These are phyloP conservation scores for Hemitrygon akajei DNA, from an alignment of 2,797 vertebrate species.

Conservation along the genomic window DNA sequence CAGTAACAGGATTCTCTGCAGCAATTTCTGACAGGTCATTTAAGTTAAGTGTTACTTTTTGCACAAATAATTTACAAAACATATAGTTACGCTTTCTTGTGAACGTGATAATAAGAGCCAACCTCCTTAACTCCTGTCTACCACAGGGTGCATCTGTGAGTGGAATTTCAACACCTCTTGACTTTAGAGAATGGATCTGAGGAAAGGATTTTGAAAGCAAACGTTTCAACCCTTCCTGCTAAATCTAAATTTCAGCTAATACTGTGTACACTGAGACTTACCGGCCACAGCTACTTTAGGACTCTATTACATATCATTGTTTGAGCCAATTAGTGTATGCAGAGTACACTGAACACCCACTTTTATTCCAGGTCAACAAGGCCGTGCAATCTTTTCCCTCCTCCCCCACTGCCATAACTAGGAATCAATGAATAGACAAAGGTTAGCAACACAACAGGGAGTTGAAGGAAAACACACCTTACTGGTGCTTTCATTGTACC, in stretches of 20 bases:
- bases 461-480: conserved; percentile 30
- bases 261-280: conserved; percentile 35
- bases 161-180: not conserved
- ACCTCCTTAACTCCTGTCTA: not conserved
- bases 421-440: not conserved
- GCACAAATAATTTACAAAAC: not conserved
- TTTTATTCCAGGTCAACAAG: conserved; percentile 34
- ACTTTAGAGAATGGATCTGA: not conserved
- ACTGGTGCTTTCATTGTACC: conserved; percentile 21
- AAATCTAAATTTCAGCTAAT: conserved; percentile 40
- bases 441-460: conserved; percentile 17
- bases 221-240: not conserved
- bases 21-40: not conserved
- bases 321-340: conserved; percentile 32
- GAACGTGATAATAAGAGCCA: too few species aligned
- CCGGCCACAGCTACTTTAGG: not conserved
- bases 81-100: not conserved
- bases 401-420: not conserved
- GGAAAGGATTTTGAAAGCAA: conserved; percentile 28
- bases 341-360: conserved; percentile 38
- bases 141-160: not conserved
- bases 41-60: not conserved
- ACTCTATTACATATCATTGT: conserved; percentile 35
- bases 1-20: not conserved
- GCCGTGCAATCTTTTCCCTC: not conserved